A percentile compares a stretch with the other conserved stretches of the same genome.
phyloP scores from a whole-genome alignment of 2,888 invertebrate species.

The Polyommatus iphigenia region DNA sequence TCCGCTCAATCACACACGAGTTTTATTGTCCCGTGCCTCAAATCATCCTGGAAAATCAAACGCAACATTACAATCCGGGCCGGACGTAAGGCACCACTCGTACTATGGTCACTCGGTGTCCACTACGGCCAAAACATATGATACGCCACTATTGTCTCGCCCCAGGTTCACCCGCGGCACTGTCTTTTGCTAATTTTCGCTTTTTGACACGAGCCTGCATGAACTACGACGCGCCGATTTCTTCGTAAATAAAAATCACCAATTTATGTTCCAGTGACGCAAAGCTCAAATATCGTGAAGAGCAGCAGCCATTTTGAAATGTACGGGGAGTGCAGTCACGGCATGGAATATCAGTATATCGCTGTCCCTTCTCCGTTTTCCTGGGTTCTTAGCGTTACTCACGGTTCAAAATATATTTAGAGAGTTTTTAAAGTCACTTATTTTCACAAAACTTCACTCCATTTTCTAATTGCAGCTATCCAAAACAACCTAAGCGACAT shows the following conservation, averaged over 20 bases:
- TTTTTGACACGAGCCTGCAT: conserved; percentile 66
- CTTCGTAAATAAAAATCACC: conserved; percentile 69
- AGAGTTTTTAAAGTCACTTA: conserved; percentile 72
- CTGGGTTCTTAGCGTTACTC: conserved; percentile 53
- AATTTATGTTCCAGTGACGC: conserved; percentile 81
- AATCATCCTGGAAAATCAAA: conserved; percentile 75
- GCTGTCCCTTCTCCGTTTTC: conserved; percentile 59
- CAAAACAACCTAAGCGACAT: conserved; percentile 81
- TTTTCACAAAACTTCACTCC: conserved; percentile 72
- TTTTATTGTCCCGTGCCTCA: conserved; percentile 71
- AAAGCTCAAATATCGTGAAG: conserved; percentile 81
- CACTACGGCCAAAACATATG: conserved; percentile 79
- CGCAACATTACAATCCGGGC: conserved; percentile 75
- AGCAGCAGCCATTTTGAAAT: conserved; percentile 82
- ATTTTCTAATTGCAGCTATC: conserved; percentile 75
- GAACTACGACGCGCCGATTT: conserved; percentile 65
- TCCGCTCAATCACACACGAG: conserved; percentile 77
- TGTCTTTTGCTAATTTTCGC: conserved; percentile 59
- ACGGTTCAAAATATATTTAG: conserved; percentile 63
- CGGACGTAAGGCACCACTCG: conserved; percentile 77
- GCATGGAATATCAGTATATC: conserved; percentile 79
- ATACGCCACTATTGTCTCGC: conserved; percentile 71
- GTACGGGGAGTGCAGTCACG: conserved; percentile 80
- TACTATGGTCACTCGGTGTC: conserved; percentile 73
- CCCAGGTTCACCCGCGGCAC: conserved; percentile 59